Evolutionary conservation across 1,140 invertebrate genomes (phyloP).

Genomic region (Meloidogyne hapla): DNA sequence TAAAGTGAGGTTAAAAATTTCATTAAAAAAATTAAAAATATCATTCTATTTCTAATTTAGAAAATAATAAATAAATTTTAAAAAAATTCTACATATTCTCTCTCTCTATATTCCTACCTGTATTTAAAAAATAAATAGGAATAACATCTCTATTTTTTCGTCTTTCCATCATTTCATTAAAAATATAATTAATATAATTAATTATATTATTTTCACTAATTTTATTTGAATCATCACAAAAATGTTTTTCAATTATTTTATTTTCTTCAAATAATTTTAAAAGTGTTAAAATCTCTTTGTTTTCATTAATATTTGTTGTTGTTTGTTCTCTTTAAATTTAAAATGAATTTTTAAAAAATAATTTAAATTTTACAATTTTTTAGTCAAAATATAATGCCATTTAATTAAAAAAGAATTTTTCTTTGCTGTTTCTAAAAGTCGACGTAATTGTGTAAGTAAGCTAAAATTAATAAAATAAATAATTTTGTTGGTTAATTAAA

Average conservation of each 20-base stretch:
- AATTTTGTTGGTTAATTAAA: no score
- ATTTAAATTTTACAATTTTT: neutral
- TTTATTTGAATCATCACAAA: neutral
- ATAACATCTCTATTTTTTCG: neutral
- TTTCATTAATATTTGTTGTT: no score
- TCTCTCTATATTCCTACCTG: neutral
- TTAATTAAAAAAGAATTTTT: neutral
- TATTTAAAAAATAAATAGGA: slow-evolving; percentile 2
- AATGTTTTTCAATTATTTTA: slow-evolving; percentile 1
- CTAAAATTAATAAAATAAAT: no score
- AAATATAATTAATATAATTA: neutral
- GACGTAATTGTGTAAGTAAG: neutral
- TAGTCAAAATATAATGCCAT: neutral
- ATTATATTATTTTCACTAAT: neutral
- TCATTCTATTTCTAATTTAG: no score
- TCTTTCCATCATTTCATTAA: neutral
- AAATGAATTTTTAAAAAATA: neutral
- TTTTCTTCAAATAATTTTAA: neutral
- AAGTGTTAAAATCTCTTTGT: neutral
- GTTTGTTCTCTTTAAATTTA: neutral
- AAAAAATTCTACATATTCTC: neutral
- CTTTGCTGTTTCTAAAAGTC: neutral
- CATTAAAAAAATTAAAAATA: no score
- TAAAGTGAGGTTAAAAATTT: no score
- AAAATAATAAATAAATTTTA: neutral